Conservation (phyloP, 2,113 vertebrate species). For the Nesoenas mayeri region DNA sequence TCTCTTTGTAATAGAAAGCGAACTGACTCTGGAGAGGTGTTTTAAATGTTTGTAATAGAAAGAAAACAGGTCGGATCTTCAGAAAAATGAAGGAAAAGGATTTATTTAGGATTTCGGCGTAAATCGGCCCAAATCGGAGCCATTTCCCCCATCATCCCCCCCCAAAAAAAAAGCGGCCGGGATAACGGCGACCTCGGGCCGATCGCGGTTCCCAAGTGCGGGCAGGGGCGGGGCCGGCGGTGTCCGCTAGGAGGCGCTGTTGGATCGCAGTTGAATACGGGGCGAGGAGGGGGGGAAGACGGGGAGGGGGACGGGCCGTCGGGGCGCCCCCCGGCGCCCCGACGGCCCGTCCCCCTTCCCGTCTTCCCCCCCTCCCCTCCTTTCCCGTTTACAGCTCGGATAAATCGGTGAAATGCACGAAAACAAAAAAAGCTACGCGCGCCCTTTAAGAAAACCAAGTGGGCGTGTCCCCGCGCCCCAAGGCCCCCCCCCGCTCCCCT, state of each 20-base stretch:
- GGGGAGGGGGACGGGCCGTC: neutral
- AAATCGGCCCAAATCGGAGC: neutral
- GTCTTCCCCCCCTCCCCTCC: too few relatives aligned
- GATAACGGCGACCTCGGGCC: too few relatives aligned
- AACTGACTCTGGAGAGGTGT: neutral
- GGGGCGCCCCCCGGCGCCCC: neutral
- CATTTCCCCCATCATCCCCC: too few relatives aligned
- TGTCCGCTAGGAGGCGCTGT: neutral
- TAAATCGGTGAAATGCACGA: too few relatives aligned
- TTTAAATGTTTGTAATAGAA: neutral
- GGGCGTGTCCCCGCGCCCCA: neutral
- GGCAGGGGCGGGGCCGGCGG: accelerated
- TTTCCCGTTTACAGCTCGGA: too few relatives aligned
- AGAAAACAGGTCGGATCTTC: accelerated
- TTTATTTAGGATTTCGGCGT: too few relatives aligned
- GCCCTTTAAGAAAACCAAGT: neutral
- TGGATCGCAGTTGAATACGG: neutral
- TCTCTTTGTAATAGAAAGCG: too few relatives aligned
- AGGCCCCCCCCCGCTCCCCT: neutral
- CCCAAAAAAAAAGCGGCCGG: too few relatives aligned
- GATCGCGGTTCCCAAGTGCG: too few relatives aligned
- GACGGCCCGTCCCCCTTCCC: too few relatives aligned
- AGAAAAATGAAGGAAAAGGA: too few relatives aligned
- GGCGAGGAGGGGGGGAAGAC: too few relatives aligned
- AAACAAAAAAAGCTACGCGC: neutral